Base-by-base conservation (phyloP, 2,888 invertebrate species). In the Pantelozetes paolii region DNA sequence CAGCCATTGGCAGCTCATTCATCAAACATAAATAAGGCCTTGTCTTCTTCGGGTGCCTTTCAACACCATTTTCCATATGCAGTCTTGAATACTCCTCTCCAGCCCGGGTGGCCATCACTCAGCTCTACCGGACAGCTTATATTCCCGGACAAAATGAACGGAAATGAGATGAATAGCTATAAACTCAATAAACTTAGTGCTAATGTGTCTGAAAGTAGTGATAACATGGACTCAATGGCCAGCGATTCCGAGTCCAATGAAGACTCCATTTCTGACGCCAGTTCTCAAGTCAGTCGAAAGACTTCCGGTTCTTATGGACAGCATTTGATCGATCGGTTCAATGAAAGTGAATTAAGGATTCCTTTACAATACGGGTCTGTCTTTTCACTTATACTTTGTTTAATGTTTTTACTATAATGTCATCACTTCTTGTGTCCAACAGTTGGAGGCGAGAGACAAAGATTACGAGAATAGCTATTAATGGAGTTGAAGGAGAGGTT, bases 401-500 rank as follows among this genome's bases (percentile, higher is more conserved):
- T n/a, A n/a, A n/a, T n/a, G n/a, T n/a, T n/a, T n/a, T n/a, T n/a
- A n/a, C n/a, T n/a, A n/a, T n/a, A n/a, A n/a, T n/a, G n/a, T n/a
- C n/a, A n/a, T n/a, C n/a, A n/a, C n/a, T n/a, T n/a, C n/a, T n/a
- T n/a, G n/a, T n/a, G n/a, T n/a, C n/a, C n/a, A 15, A 32, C 40
- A 79, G 83, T 40, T 96, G 96, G 96, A 90, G 90, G 79, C 86
- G 96, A n/a, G 91, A 94, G 82, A 95, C 95, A 0, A 87, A 92
- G 73, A 92, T 96, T 79, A 88, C 90, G 77, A 91, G 92, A 6
- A 86, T 95, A 11, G 92, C 92, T 8, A 89, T 90, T 78, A 90
- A 88, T 79, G 94, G 94, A 50, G 89, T 90, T 77, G 89, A 90
- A 78, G 95, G 97, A n/a, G 96, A 97, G 81, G 96, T 98, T 64